Evolutionary conservation across 2,113 vertebrate genomes (phyloP).

Genomic region (Nannobrachium achirus): DNA sequence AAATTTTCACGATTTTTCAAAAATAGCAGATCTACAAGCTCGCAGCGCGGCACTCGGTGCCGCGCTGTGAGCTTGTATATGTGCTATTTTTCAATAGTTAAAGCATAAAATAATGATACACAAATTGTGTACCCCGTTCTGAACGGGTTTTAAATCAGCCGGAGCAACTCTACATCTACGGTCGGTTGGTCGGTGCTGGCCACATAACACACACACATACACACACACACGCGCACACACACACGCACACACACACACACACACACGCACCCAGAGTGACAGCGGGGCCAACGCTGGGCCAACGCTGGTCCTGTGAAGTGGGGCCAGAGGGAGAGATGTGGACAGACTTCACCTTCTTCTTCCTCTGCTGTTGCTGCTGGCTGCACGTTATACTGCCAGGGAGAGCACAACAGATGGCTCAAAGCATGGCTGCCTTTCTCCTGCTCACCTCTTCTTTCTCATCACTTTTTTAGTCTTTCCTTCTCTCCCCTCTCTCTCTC

Average conservation of each 20-base stretch:
- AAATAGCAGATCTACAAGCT: too few species aligned
- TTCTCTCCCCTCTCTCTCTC: not conserved
- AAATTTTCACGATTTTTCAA: too few species aligned
- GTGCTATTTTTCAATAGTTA: too few species aligned
- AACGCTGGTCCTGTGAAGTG: constrained; percentile 75
- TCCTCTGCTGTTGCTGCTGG: constrained; percentile 46
- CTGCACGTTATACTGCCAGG: constrained; percentile 32
- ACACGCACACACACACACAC: constrained; percentile 5
- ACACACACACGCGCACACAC: constrained; percentile 2
- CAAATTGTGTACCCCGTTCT: too few species aligned
- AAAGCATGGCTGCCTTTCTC: constrained; percentile 65
- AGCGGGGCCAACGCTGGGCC: constrained; percentile 63
- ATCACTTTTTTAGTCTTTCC: constrained; percentile 5
- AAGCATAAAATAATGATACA: too few species aligned
- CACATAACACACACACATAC: constrained; percentile 9
- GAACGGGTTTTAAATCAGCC: too few species aligned
- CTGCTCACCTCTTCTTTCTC: constrained; percentile 43
- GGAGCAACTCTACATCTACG: constrained; percentile 61
- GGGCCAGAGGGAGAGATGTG: constrained; percentile 72
- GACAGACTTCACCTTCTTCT: constrained; percentile 80
- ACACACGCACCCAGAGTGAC: constrained; percentile 34
- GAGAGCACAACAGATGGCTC: constrained; percentile 72
- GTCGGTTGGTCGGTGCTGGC: constrained; percentile 48
- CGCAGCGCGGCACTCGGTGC: too few species aligned
- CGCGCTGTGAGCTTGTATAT: too few species aligned